phyloP scores from a whole-genome alignment of 2,888 invertebrate species.

The Caradrina clavipalpis region DNA sequence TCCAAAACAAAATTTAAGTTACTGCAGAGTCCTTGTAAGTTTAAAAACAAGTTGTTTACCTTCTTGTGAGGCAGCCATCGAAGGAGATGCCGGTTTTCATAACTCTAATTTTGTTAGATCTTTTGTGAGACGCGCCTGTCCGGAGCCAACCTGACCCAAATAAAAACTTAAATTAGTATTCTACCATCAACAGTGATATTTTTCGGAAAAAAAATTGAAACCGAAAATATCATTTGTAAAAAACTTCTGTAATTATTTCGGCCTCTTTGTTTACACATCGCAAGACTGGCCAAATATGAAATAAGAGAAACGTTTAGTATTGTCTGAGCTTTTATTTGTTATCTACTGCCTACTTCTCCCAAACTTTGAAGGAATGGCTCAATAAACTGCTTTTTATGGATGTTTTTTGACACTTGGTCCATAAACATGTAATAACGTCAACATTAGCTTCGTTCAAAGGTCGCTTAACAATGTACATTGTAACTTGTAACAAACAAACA shows the following conservation, averaged over 20 bases:
- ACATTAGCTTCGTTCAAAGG: slow-evolving; percentile 38
- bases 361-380: slow-evolving; percentile 36
- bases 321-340: slow-evolving; percentile 20
- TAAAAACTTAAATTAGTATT: slow-evolving; percentile 71
- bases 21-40: slow-evolving; percentile 57
- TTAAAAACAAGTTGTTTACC: slow-evolving; percentile 68
- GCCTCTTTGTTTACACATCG: background rate
- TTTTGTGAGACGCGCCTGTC: slow-evolving; percentile 69
- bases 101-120: slow-evolving; percentile 68
- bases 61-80: slow-evolving; percentile 55
- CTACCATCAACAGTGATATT: slow-evolving; percentile 56
- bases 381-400: slow-evolving; percentile 48
- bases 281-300: background rate
- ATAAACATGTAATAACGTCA: slow-evolving; percentile 45
- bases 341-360: background rate
- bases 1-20: slow-evolving; percentile 18
- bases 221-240: slow-evolving; percentile 11
- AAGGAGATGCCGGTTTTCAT: slow-evolving; percentile 64
- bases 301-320: slow-evolving; percentile 12
- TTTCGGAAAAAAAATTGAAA: slow-evolving; percentile 33
- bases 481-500: slow-evolving; percentile 26
- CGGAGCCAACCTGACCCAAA: slow-evolving; percentile 75
- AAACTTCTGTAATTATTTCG: slow-evolving; percentile 6
- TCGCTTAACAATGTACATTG: slow-evolving; percentile 5
- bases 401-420: slow-evolving; percentile 43